Percentiles rank a stretch among this genome's conserved stretches.
Conservation (phyloP, 1,140 invertebrate genomes). For the Micrasema longulum region DNA sequence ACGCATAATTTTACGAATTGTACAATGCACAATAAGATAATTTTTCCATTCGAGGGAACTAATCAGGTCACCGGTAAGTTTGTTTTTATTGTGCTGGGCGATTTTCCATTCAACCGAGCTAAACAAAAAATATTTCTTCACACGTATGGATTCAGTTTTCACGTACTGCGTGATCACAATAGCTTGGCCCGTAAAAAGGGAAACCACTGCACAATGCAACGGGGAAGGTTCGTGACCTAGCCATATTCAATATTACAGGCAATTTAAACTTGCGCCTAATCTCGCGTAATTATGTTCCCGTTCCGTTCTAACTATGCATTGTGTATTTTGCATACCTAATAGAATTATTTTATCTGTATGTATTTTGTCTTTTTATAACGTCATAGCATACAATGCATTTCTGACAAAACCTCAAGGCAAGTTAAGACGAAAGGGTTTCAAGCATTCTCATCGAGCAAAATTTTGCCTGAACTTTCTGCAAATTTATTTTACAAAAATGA, state of each 20-base stretch:
- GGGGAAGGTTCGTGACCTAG: slow-evolving; percentile 47
- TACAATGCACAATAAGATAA: slow-evolving; percentile 39
- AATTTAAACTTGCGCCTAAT: slow-evolving; percentile 37
- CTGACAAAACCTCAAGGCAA: no score
- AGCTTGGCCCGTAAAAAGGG: slow-evolving; percentile 42
- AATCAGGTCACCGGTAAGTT: slow-evolving; percentile 34
- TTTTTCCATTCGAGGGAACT: slow-evolving; percentile 31
- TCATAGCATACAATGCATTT: slow-evolving; percentile 31
- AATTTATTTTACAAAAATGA: no score
- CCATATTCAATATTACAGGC: slow-evolving; percentile 33
- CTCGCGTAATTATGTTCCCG: slow-evolving; percentile 40
- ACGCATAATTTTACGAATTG: slow-evolving; percentile 26
- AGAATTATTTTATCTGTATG: slow-evolving; percentile 32
- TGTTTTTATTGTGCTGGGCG: slow-evolving; percentile 21
- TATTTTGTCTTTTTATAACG: slow-evolving; percentile 33
- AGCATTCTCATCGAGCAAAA: no score
- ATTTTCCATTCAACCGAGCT: slow-evolving; percentile 42
- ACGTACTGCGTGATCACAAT: slow-evolving; percentile 48
- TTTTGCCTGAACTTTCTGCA: no score
- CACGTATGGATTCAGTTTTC: slow-evolving; percentile 46
- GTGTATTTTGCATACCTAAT: slow-evolving; percentile 38
- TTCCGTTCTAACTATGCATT: slow-evolving; percentile 37
- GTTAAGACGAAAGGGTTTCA: no score
- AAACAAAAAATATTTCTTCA: slow-evolving; percentile 46
- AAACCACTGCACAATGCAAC: slow-evolving; percentile 40